Evolutionary conservation across 2,888 invertebrate genomes (phyloP).

Genomic region (Xestoiulus laeticollis): DNA sequence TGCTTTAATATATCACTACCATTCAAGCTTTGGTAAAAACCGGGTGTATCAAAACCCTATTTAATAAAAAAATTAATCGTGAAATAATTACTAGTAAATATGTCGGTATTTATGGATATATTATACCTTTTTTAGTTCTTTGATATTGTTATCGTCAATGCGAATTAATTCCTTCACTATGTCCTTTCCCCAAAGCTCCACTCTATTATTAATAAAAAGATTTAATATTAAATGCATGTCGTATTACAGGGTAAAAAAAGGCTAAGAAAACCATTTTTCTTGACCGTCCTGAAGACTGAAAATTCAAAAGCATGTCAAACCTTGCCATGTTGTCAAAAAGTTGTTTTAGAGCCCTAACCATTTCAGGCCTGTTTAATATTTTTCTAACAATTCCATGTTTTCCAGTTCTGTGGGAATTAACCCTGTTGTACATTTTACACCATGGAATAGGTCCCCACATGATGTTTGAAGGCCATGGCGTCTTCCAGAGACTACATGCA

Average conservation of each 20-base stretch:
- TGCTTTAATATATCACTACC: not conserved
- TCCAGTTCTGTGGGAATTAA: no score
- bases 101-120: not conserved
- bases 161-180: not conserved
- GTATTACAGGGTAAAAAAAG: not conserved
- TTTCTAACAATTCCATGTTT: no score
- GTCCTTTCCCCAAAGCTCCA: not conserved
- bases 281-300: no score
- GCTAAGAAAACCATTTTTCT: no score
- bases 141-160: not conserved
- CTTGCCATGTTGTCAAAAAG: not conserved
- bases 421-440: not conserved
- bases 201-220: not conserved
- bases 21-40: not conserved
- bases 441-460: not conserved
- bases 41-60: not conserved
- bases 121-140: not conserved
- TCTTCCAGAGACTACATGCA: not conserved
- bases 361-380: no score
- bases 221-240: not conserved
- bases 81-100: not conserved
- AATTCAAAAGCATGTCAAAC: not conserved
- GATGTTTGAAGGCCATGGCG: not conserved
- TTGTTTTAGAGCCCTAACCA: no score
- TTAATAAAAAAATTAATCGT: not conserved